Percentiles rank a stretch among this genome's conserved stretches.
phyloP scores from a whole-genome alignment of 2,888 invertebrate genomes.

The Erynnis tages region DNA sequence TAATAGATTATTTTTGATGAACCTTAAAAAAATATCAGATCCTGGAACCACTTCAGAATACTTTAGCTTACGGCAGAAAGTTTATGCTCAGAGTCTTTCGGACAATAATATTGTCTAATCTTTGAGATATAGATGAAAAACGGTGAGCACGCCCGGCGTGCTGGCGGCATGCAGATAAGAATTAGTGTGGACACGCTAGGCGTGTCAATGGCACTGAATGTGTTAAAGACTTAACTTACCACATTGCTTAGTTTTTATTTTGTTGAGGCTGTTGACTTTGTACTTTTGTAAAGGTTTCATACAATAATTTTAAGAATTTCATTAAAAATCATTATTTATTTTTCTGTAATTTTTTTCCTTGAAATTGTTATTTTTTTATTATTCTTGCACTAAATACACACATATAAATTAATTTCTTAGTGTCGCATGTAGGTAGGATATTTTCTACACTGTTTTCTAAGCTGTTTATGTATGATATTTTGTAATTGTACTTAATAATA shows the following conservation, averaged over 20 bases:
- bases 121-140: no score
- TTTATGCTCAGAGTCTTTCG: no score
- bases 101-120: no score
- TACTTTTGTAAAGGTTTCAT: constrained; percentile 10
- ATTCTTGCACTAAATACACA: constrained; percentile 11
- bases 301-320: constrained; percentile 2
- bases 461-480: constrained; percentile 9
- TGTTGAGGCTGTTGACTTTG: constrained; percentile 17
- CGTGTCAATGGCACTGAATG: no score
- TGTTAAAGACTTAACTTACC: background rate
- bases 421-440: background rate
- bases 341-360: constrained; percentile 5
- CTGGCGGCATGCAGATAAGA: no score
- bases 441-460: constrained; percentile 13
- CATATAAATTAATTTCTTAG: constrained; percentile 4
- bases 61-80: no score
- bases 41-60: no score
- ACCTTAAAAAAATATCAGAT: no score
- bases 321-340: constrained; percentile 21
- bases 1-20: no score
- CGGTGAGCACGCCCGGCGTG: no score
- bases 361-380: constrained; percentile 10
- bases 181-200: no score
- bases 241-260: constrained; percentile 32
- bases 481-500: constrained; percentile 20